These are phyloP conservation scores for Nymphicus hollandicus DNA, from an alignment of 2,113 vertebrate genomes.

Conservation along the genomic window DNA sequence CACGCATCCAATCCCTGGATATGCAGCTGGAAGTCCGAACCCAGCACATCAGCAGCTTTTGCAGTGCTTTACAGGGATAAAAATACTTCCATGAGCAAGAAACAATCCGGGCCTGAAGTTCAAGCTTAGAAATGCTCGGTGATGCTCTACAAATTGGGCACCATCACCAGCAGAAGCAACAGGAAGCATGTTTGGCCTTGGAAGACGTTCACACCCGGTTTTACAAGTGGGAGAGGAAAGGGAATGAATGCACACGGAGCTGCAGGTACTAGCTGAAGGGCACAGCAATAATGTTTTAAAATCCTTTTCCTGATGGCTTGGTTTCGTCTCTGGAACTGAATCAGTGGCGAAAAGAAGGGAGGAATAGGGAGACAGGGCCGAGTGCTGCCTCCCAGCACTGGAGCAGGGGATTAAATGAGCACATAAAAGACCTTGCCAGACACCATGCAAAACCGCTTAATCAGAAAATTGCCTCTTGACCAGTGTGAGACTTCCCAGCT, in stretches of 20 bases:
- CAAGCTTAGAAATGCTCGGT: accelerated
- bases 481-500: not conserved
- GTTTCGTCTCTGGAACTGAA: not conserved
- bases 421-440: not conserved
- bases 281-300: not conserved
- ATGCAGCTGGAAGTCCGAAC: not conserved
- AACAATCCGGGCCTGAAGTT: not conserved
- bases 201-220: accelerated
- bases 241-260: accelerated
- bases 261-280: not conserved
- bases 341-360: not conserved
- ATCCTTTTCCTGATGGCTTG: not conserved
- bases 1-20: not conserved
- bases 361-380: not conserved
- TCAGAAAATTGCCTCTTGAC: conserved; percentile 46
- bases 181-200: accelerated
- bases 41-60: not conserved
- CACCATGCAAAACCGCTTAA: conserved; percentile 7
- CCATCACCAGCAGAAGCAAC: not conserved
- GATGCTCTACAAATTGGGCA: accelerated
- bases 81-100: not conserved
- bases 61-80: accelerated
- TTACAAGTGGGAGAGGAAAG: not conserved
- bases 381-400: not conserved
- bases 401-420: not conserved